Conservation (phyloP, 2,888 invertebrate genomes). For the Psococerastis gibbosa region DNA sequence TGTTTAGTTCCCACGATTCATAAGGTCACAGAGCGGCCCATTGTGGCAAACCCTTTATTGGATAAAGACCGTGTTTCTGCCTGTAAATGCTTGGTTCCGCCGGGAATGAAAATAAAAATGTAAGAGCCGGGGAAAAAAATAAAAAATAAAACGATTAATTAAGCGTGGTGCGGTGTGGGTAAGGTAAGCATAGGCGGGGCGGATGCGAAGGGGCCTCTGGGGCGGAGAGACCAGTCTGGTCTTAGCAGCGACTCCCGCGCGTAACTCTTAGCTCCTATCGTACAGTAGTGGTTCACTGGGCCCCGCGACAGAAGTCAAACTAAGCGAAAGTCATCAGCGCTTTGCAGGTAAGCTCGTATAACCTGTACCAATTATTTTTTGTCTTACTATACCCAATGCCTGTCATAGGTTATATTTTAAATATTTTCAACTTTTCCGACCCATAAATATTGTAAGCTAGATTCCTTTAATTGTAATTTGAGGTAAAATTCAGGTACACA, state of each 20-base stretch:
- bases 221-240: slow-evolving; percentile 5
- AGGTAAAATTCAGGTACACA: too few relatives aligned
- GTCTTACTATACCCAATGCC: too few relatives aligned
- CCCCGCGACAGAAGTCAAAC: not conserved
- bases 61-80: slow-evolving; percentile 2
- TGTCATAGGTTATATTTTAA: too few relatives aligned
- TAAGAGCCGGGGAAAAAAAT: not conserved
- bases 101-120: not conserved
- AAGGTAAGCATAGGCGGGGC: not conserved
- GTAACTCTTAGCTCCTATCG: slow-evolving; percentile 5
- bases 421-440: too few relatives aligned
- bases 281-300: not conserved
- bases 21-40: slow-evolving; percentile 24
- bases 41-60: slow-evolving; percentile 7
- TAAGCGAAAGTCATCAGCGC: too few relatives aligned
- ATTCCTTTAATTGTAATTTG: too few relatives aligned
- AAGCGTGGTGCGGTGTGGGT: not conserved
- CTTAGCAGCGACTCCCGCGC: slow-evolving; percentile 1
- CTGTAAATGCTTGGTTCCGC: slow-evolving; percentile 4
- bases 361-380: too few relatives aligned
- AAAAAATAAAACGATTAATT: slow-evolving; percentile 8
- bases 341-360: too few relatives aligned
- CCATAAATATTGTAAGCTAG: too few relatives aligned
- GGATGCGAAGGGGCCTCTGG: not conserved
- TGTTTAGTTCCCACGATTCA: slow-evolving; percentile 42